Percentiles rank a stretch among this genome's conserved stretches.
Evolutionary conservation across 2,797 vertebrate species (phyloP).

Genomic region (Pseudomugil gertrudae): DNA sequence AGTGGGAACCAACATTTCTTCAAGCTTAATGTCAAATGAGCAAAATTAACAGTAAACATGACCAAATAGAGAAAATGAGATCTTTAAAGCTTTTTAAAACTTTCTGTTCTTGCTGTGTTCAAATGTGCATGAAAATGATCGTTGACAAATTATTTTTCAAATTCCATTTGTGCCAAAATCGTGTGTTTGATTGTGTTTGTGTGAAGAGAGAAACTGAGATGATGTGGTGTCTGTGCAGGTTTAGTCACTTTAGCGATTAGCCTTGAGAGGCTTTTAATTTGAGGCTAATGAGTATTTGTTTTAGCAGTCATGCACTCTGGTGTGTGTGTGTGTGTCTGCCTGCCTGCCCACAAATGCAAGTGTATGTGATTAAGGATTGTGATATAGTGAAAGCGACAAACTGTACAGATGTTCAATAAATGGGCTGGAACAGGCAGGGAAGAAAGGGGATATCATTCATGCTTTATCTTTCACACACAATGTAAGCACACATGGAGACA

Average conservation of each 20-base stretch:
- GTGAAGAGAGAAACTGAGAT: not conserved
- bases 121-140: not conserved
- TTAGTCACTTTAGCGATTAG: constrained; percentile 69
- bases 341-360: constrained; percentile 12
- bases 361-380: constrained; percentile 60
- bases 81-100: not conserved
- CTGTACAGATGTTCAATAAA: constrained; percentile 80
- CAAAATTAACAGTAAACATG: not conserved
- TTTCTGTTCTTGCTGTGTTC: not conserved
- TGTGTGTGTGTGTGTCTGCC: constrained; percentile 10
- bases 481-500: not conserved
- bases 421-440: constrained; percentile 70
- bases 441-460: constrained; percentile 60
- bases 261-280: constrained; percentile 72
- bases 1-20: too few species aligned
- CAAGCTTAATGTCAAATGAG: too few species aligned
- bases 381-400: constrained; percentile 66
- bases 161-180: not conserved
- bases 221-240: constrained; percentile 24
- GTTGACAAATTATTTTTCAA: not conserved
- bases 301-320: constrained; percentile 45
- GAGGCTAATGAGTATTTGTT: constrained; percentile 75
- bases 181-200: constrained; percentile 10
- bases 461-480: constrained; percentile 2
- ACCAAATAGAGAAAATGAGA: not conserved